phyloP scores from a whole-genome alignment of 2,888 invertebrate species.

The Oscheius sp. region DNA sequence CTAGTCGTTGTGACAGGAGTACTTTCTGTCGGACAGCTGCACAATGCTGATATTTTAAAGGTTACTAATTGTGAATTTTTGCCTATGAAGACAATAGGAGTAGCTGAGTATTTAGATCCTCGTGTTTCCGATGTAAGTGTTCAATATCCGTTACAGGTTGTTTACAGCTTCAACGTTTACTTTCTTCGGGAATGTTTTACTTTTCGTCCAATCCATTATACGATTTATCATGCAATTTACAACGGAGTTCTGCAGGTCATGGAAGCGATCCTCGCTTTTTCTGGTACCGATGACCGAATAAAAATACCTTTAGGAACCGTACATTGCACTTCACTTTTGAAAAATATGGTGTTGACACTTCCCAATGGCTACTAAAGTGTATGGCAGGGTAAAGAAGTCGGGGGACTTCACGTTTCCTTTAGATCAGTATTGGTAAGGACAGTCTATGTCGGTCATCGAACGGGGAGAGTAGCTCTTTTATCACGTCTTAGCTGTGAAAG shows the following conservation, averaged over 20 bases:
- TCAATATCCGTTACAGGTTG: background rate
- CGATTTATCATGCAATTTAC: conserved; percentile 93
- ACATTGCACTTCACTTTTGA: conserved; percentile 91
- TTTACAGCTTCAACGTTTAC: conserved; percentile 78
- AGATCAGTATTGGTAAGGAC: conserved; percentile 87
- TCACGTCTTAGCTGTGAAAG: conserved; percentile 96
- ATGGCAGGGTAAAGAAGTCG: conserved; percentile 82
- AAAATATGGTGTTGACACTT: conserved; percentile 88
- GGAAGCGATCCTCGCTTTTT: conserved; percentile 94
- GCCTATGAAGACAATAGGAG: conserved; percentile 53
- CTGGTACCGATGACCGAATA: conserved; percentile 77
- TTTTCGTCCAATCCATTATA: conserved; percentile 81
- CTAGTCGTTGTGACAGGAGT: conserved; percentile 93
- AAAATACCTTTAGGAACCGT: conserved; percentile 80
- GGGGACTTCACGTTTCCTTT: conserved; percentile 4
- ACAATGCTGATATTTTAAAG: conserved; percentile 88
- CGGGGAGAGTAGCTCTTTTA: conserved; percentile 91
- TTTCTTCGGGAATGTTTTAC: conserved; percentile 98
- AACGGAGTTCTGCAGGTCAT: conserved; percentile 83
- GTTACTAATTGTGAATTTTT: conserved; percentile 64
- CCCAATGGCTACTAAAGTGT: conserved; percentile 88
- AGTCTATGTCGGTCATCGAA: conserved; percentile 93
- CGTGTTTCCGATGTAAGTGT: conserved; percentile 61
- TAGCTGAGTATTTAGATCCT: conserved; percentile 53
- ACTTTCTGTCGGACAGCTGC: conserved; percentile 93